Evolutionary conservation across 2,797 vertebrate genomes (phyloP).

Genomic region (Heterohyrax brucei): DNA sequence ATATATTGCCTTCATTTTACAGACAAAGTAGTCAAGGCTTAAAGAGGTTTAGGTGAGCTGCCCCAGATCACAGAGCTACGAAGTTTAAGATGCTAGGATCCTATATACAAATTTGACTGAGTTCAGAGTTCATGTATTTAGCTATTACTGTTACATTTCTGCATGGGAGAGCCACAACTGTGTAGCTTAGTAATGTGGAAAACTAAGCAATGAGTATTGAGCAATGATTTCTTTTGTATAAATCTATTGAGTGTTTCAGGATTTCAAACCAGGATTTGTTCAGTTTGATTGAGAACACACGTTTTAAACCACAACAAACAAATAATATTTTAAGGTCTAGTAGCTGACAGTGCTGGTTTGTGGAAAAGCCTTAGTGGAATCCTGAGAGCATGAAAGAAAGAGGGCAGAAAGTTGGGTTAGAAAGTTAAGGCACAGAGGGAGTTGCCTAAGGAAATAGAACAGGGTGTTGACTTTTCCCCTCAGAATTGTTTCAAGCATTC

Average conservation of each 20-base stretch:
- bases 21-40: neutral
- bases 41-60: neutral
- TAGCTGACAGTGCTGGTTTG: neutral
- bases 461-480: neutral
- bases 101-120: neutral
- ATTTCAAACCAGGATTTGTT: neutral
- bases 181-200: neutral
- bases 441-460: neutral
- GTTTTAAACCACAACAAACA: neutral
- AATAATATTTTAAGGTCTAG: neutral
- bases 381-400: neutral
- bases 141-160: neutral
- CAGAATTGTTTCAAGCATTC: slow-evolving; percentile 3
- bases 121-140: neutral
- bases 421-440: neutral
- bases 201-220: neutral
- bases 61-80: neutral
- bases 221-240: neutral
- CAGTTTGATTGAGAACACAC: neutral
- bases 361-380: neutral
- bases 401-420: neutral
- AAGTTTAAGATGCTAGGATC: neutral
- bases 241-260: neutral
- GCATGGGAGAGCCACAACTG: neutral
- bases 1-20: neutral